Evolutionary conservation across 2,113 vertebrate genomes (phyloP), one percentile per base, ranked within the genome.

Genomic region (Lepisosteus osseus): DNA sequence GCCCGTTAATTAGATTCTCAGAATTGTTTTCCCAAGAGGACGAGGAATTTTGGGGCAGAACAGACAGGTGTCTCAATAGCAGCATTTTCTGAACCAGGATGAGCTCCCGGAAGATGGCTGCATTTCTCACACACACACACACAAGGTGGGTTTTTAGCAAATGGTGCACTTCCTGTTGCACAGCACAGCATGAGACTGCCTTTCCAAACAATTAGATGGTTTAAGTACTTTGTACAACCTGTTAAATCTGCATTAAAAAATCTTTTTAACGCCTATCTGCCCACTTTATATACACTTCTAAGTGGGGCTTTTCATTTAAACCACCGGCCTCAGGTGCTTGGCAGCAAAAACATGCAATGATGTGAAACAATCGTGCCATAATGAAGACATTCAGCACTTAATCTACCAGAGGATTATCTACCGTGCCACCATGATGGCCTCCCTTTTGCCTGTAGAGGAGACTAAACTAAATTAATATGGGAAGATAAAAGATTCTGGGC

Each of bases 361-460:
- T 40, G 51, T 55, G 51, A 54, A 68, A 55, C 15, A 11, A 17
- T 13, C 47, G 9, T 55, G 45, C 66, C 8, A 47, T 68, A 68
- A 68, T 68, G 66, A 68, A 68, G 15, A 54, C n/a, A 68, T 68
- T 54, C 66, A 54, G 45, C 6, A 68, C 66, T 54, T 68, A 40
- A 55, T 68, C 47, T 41, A 55, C 11, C 66, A n/a, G 6, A 54
- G 66, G 66, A 68, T 40, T 40, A 55, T 11, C 54, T 29, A 6
- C 9, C 40, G 45, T 41, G 12, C 51, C 54, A 47, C 66, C 47
- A 67, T 51, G 47, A 7, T 67, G 47, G 54, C 11, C 29, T 68
- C 51, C 29, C 66, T n/a, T 29, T 4, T 47, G 66, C 66, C 51
- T 54, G 66, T 9, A n/a, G 47, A 54, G 51, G 45, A 68, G 45